Conservation (phyloP, 1,140 invertebrate species). For the Leptinotarsa defecta region DNA sequence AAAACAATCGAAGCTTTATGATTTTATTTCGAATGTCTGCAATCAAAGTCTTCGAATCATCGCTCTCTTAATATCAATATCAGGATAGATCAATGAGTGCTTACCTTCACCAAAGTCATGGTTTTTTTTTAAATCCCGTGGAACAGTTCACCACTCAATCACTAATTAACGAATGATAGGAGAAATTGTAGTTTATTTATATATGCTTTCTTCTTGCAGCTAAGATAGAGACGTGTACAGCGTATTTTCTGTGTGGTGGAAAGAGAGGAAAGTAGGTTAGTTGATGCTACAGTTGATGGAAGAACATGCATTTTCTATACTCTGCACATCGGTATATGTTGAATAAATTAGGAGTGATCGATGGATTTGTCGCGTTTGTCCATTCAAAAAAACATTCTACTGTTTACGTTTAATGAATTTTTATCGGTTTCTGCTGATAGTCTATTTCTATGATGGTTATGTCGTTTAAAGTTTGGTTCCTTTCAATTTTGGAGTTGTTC, state of each 20-base stretch:
- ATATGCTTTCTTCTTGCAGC: conserved; percentile 15
- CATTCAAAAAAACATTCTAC: not conserved
- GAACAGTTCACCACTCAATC: conserved; percentile 15
- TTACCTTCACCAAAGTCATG: conserved; percentile 17
- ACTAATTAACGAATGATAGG: conserved; percentile 21
- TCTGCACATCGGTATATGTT: not conserved
- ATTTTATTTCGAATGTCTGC: no score
- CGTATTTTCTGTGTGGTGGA: not conserved
- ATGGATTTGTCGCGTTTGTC: conserved; percentile 1
- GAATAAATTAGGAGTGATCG: not conserved
- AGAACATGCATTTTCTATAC: conserved; percentile 8
- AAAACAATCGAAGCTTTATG: no score
- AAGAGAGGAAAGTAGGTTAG: conserved; percentile 20
- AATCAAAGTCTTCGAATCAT: no score
- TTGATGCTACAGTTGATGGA: conserved; percentile 8
- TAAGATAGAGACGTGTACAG: not conserved
- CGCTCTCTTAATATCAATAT: no score
- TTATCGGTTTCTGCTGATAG: no score
- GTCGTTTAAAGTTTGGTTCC: no score
- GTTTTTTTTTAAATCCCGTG: not conserved
- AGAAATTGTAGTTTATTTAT: conserved; percentile 21
- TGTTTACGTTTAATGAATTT: no score
- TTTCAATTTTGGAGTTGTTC: no score
- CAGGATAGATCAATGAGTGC: not conserved
- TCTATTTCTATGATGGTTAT: no score